These are phyloP conservation scores for Heloderma charlesbogerti DNA, from an alignment of 2,113 vertebrate species.

Conservation along the genomic window DNA sequence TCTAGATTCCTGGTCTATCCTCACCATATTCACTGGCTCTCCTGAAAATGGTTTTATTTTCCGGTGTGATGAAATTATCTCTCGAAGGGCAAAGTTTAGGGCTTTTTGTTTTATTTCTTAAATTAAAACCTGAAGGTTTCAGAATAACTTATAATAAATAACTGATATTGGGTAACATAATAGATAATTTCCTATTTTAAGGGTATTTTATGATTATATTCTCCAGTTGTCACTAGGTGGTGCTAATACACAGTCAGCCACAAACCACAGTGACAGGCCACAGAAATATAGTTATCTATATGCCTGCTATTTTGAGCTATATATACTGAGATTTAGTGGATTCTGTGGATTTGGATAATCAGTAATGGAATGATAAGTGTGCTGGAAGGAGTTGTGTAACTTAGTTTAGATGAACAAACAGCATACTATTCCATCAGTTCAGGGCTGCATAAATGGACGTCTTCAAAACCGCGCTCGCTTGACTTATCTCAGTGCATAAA, in stretches of 20 bases:
- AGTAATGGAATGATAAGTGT: neutral
- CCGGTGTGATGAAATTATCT: neutral
- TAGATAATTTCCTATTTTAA: neutral
- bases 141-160: neutral
- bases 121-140: neutral
- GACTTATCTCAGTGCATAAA: slow-evolving; percentile 28
- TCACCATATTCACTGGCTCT: neutral
- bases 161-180: neutral
- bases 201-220: neutral
- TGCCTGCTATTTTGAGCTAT: fast-evolving
- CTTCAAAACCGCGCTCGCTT: slow-evolving; percentile 57
- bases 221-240: slow-evolving; percentile 56
- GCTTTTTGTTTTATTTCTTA: neutral
- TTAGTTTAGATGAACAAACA: neutral
- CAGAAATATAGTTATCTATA: neutral
- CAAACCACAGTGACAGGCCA: neutral
- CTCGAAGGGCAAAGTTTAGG: neutral
- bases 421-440: neutral
- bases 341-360: neutral
- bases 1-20: neutral
- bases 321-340: neutral
- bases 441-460: slow-evolving; percentile 42
- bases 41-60: neutral
- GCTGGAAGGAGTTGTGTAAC: neutral
- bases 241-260: neutral